These are phyloP conservation scores for Perithous albicinctus DNA, from an alignment of 2,888 invertebrate genomes.

Conservation along the genomic window DNA sequence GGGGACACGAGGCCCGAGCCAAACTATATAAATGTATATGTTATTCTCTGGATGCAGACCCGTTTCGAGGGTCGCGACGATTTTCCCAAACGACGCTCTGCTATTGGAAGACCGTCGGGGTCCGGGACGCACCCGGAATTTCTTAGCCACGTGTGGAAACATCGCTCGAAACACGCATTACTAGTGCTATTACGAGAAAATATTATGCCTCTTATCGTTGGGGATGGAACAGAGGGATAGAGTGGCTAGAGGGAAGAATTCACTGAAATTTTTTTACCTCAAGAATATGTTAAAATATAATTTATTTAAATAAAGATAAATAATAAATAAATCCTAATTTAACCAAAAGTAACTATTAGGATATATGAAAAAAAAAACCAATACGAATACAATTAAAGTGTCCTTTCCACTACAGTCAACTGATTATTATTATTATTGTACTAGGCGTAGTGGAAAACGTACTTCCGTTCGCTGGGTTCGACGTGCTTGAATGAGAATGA, in stretches of 20 bases:
- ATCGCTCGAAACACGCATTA: conserved; percentile 44
- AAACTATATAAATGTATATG: background rate
- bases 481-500: conserved; percentile 60
- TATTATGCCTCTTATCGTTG: conserved; percentile 37
- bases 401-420: background rate
- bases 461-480: conserved; percentile 57
- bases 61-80: conserved; percentile 46
- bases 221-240: too few species aligned
- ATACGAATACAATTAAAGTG: background rate
- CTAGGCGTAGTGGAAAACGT: conserved; percentile 51
- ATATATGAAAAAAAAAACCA: background rate
- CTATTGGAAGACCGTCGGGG: background rate
- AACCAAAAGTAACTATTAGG: too few species aligned
- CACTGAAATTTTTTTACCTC: background rate
- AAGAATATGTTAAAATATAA: background rate
- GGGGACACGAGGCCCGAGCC: background rate
- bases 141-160: conserved; percentile 47
- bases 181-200: conserved; percentile 37
- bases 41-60: conserved; percentile 8
- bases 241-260: background rate
- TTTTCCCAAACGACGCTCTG: conserved; percentile 37
- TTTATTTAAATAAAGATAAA: too few species aligned
- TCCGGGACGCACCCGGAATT: conserved; percentile 31
- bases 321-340: too few species aligned
- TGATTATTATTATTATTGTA: conserved; percentile 44